A percentile compares a stretch with the other conserved stretches of the same genome.
phyloP scores from a whole-genome alignment of 1,140 invertebrate species.

The Muscidifurax raptorellus region DNA sequence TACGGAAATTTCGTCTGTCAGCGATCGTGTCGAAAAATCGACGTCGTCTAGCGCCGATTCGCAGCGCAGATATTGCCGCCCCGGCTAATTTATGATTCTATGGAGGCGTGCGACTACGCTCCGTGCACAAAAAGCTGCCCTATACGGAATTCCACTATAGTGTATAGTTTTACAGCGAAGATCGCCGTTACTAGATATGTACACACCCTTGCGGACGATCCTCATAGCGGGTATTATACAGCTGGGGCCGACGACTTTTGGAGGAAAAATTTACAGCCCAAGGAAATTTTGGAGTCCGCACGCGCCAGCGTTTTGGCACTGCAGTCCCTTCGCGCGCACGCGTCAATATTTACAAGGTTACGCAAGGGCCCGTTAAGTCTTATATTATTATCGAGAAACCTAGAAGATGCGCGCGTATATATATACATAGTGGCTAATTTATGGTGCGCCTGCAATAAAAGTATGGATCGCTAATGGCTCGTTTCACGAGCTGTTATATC shows the following conservation, averaged over 20 bases:
- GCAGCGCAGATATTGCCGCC: neutral
- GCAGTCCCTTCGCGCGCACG: neutral
- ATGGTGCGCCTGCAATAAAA: conserved; percentile 33
- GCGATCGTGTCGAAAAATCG: conserved; percentile 38
- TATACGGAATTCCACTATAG: neutral
- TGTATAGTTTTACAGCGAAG: conserved; percentile 29
- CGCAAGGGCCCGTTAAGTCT: conserved; percentile 23
- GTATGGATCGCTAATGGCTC: neutral
- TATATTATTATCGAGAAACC: too few species aligned
- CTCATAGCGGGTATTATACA: neutral
- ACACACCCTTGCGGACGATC: conserved; percentile 14
- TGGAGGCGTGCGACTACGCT: conserved; percentile 16
- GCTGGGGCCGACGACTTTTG: neutral
- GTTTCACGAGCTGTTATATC: neutral
- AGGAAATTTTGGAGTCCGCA: neutral
- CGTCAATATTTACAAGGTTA: conserved; percentile 46
- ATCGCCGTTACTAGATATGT: conserved; percentile 16
- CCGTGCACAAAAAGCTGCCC: conserved; percentile 2
- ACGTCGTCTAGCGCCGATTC: conserved; percentile 12
- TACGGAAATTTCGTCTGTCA: conserved; percentile 42
- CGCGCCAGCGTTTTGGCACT: neutral
- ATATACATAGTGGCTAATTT: conserved; percentile 4
- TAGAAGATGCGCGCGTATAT: neutral
- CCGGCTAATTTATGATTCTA: conserved; percentile 34
- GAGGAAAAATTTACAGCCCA: conserved; percentile 27